Evolutionary conservation across 2,113 vertebrate genomes (phyloP), one percentile per base, ranked within the genome.

Genomic region (Accipiter virgatus): DNA sequence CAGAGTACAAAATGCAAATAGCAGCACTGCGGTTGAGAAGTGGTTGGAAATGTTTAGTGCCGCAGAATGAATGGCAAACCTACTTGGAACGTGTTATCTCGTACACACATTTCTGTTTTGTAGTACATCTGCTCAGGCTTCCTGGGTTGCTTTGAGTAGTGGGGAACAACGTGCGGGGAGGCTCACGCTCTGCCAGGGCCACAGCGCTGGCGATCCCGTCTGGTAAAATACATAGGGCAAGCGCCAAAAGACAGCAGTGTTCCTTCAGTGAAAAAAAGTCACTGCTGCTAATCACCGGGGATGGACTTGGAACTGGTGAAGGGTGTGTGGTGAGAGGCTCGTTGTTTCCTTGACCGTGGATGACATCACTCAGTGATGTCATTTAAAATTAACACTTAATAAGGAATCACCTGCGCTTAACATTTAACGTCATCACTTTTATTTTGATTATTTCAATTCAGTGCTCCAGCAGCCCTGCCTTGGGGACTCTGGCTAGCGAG

Each of bases 1-100:
- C 43, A 16, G 71, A 77, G n/a, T 45, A 74, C 36, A 77, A 95
- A 95, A 95, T 96, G 85, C 88, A 95, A 96, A 96, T 74, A 94
- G 50, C 75, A 96, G 8, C 81, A 88, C 59, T 86, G 31, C 38
- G 40, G 50, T 31, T 86, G 59, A 63, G 86, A 86, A 90, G 74
- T 65, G 75, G 43, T 67, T 90, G 85, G 79, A 79, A 86, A 82
- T 86, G 75, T 74, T 96, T 74, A 26, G 48, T 93, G 84, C 78
- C 73, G 66, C 70, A 66, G 81, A 94, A 75, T 36, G 29, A 94
- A 79, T 43, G 29, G 52, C 61, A 96, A 81, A 67, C 53, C 50
- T 88, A 5, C 43, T 61, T 86, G 66, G 65, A 87, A 71, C 58
- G 40, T 45, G 13, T 85, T 91, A 23, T 52, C 43, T 85, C 77